Base-by-base conservation (phyloP, 1,140 invertebrate genomes). In the Kradibia gibbosae region DNA sequence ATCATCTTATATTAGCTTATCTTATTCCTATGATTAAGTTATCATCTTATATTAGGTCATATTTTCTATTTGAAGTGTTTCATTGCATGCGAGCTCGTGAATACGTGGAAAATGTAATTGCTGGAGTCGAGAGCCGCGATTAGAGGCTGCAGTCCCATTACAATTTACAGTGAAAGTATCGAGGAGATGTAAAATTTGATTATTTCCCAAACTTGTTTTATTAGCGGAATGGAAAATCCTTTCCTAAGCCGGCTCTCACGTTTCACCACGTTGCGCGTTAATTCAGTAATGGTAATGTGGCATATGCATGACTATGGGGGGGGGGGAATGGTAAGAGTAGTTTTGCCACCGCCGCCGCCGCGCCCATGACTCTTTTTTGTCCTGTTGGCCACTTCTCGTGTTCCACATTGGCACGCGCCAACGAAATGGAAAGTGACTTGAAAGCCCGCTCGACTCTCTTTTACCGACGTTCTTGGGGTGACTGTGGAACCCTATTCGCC, bases 371-470 rank as follows among this genome's bases (percentile, higher is more conserved):
- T 53, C 53, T 53, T 81, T 81, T 81, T 75, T n/a, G 25, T 72
- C 57, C 60, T 67, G 57, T 34, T 70, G n/a, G 60, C 62, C 28
- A 31, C 20, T 60, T 57, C 74, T 28, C 79, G 39, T 81, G 80
- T 39, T 81, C 80, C 73, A 81, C 50, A 76, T 76, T 67, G 42
- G 15, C 62, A 36, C 8, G 55, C 28, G 25, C 17, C 36, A 48
- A 67, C 77, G 81, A 82, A 82, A 82, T 82, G 81, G 81, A 82
- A 82, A 82, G 81, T 82, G 70, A 25, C 25, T 36, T 22, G 20
- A 48, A 22, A 36, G 42, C 36, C n/a, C 13, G 1, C 22, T 57
- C n/a, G 22, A 28, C 75, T 22, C 42, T 34, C 36, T 28, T 20
- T n/a, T 1, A 7, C 22, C 0, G 34, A 22, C 39, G 39, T 34